Base-by-base conservation (phyloP, 1,140 invertebrate genomes). In the Drosophila orosa region DNA sequence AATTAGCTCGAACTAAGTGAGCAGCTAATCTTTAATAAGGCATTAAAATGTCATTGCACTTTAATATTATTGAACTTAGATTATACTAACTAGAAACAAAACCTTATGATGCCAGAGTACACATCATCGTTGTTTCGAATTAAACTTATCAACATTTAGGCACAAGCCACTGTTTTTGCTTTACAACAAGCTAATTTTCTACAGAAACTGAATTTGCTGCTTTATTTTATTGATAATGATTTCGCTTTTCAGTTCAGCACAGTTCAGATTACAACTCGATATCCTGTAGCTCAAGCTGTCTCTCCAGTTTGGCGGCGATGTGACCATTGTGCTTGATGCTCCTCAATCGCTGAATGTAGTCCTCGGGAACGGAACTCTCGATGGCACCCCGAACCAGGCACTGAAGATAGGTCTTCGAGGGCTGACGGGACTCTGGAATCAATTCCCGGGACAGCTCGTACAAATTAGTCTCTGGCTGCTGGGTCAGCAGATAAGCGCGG, bases 321-420 rank as follows among this genome's bases (percentile, higher is more conserved):
- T 47, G 40, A 4, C 71, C 74, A 50, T 91, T 91, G 31, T 91
- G 87, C 17, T 79, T 90, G 10, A 91, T 67, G 15, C 40, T n/a
- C 6, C 48, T 74, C 31, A 91, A 33, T 45, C 71, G 74, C 3
- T 65, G 13, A 0, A 91, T 56, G 25, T 91, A 91, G 4, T 56
- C 12, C 7, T 81, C 59, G 8, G 87, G 87, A 10, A 91, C 54
- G 6, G 61, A 75, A 3, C 82, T 85, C 59, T 91, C 85, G 6
- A 80, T 66, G 25, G 91, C 91, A 1, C 91, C 91, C 33, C 91
- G 79, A 1, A 91, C 75, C 6, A 91, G 55, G 5, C 90, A 91
- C 47, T 89, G 75, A 0, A 91, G 61, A 67, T 91, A 91, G 0
- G 91, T 91, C 29, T 75, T 82, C 3, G 91, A 91, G 3, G 91